These are phyloP conservation scores for Macrotis lagotis DNA, from an alignment of 2,113 vertebrate genomes.

Conservation along the genomic window DNA sequence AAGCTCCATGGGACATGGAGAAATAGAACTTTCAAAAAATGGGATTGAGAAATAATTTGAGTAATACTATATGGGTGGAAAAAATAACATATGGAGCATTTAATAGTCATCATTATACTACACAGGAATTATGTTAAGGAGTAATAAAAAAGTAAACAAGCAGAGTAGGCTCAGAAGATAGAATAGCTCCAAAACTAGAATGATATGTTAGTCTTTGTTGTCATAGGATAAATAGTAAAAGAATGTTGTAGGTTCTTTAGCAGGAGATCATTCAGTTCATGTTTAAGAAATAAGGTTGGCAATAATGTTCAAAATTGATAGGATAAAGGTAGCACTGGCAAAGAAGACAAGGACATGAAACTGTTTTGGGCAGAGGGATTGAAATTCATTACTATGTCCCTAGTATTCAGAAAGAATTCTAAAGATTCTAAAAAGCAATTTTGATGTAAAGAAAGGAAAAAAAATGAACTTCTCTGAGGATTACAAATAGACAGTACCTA, in stretches of 20 bases:
- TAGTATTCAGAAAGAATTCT: neutral
- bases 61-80: neutral
- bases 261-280: neutral
- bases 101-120: neutral
- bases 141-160: neutral
- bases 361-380: neutral
- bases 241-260: neutral
- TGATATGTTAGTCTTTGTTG: neutral
- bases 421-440: neutral
- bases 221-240: neutral
- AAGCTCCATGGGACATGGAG: neutral
- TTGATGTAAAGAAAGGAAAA: neutral
- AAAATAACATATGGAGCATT: neutral
- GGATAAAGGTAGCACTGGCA: neutral
- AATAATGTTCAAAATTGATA: neutral
- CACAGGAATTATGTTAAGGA: neutral
- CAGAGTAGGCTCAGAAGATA: neutral
- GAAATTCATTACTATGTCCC: neutral
- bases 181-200: neutral
- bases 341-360: neutral
- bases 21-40: neutral
- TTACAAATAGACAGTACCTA: neutral
- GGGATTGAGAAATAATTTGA: neutral
- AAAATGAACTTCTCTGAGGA: neutral
- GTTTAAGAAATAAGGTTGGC: neutral